Percentiles rank a stretch among this genome's conserved stretches.
These are phyloP conservation scores for Serilophus lunatus DNA, from an alignment of 2,113 vertebrate species.

Conservation along the genomic window DNA sequence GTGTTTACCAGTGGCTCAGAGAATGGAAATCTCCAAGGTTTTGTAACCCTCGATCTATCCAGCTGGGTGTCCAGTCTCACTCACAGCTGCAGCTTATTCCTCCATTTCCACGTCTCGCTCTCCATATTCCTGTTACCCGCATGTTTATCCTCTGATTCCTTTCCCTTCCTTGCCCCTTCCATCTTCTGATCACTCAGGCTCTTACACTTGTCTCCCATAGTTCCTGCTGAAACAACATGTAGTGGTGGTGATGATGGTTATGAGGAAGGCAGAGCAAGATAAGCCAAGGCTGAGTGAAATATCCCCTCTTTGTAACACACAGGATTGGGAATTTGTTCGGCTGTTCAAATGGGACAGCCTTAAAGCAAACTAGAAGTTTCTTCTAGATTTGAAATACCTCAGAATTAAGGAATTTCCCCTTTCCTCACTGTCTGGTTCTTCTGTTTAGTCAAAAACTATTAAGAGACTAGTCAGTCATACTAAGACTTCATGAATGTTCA, in stretches of 20 bases:
- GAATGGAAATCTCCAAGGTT: background rate
- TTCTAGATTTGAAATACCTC: background rate
- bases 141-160: background rate
- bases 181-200: background rate
- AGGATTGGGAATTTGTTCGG: background rate
- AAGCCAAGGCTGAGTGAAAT: constrained; percentile 5
- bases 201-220: background rate
- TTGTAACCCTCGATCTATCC: background rate
- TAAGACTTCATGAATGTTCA: background rate
- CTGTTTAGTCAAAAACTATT: background rate
- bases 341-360: background rate
- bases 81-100: background rate
- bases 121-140: rapidly evolving
- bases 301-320: background rate
- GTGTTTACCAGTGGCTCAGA: background rate
- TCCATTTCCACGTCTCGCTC: background rate
- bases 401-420: background rate
- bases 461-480: background rate
- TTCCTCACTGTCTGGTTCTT: background rate
- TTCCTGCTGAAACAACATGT: background rate
- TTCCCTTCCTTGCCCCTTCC: background rate
- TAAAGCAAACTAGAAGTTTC: background rate
- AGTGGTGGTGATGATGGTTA: background rate
- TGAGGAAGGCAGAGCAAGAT: background rate
- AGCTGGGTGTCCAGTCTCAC: background rate